Percentiles rank a stretch among this genome's conserved stretches.
Conservation (phyloP, 2,888 invertebrate genomes). For the Corythucha ciliata region DNA sequence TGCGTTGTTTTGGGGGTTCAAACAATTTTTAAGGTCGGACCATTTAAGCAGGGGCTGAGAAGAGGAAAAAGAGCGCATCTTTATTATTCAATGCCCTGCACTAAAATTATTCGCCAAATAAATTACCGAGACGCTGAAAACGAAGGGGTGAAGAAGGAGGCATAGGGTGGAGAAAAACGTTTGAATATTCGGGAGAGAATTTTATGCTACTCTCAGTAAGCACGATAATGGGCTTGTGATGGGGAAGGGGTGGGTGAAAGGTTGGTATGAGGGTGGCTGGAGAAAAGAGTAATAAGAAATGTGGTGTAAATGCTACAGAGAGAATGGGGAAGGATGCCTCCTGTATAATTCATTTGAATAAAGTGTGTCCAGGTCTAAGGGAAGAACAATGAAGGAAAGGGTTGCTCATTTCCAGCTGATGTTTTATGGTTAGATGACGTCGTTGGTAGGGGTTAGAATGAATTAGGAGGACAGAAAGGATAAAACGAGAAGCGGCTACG, state of each 20-base stretch:
- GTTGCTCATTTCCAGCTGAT: constrained; percentile 29
- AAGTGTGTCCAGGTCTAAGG: constrained; percentile 28
- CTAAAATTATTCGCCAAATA: constrained; percentile 29
- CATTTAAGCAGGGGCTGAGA: background rate
- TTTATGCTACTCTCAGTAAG: too few species aligned
- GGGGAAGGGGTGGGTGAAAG: constrained; percentile 7
- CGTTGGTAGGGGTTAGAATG: constrained; percentile 21
- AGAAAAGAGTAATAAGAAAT: constrained; percentile 27
- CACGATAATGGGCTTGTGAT: too few species aligned
- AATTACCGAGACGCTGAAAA: constrained; percentile 25
- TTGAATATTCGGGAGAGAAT: constrained; percentile 28
- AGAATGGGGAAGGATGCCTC: constrained; percentile 16
- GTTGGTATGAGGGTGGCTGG: constrained; percentile 2
- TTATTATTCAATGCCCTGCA: constrained; percentile 13
- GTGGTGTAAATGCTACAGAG: constrained; percentile 29
- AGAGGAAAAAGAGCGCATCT: constrained; percentile 22
- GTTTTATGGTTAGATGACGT: constrained; percentile 31
- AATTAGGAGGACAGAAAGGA: constrained; percentile 24
- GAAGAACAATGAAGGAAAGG: constrained; percentile 23
- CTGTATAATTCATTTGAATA: constrained; percentile 30
- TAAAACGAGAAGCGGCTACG: constrained; percentile 19
- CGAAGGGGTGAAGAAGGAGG: too few species aligned
- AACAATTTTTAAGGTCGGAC: too few species aligned
- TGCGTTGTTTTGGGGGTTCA: too few species aligned
- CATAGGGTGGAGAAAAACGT: too few species aligned